phyloP scores from a whole-genome alignment of 2,888 invertebrate species.

The Melinaea menophilus region DNA sequence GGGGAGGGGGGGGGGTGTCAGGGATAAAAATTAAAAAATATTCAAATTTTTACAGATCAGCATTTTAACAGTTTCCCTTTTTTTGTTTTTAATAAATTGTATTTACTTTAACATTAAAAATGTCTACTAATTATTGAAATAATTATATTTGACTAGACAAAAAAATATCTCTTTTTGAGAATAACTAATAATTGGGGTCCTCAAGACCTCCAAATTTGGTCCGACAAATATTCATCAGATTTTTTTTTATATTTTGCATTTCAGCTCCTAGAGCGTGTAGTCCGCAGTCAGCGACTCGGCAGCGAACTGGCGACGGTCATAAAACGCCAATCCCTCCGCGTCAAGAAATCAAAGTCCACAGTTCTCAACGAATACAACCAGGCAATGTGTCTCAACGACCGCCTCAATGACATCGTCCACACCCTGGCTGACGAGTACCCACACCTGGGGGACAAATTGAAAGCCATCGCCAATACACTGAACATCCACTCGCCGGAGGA shows the following conservation, averaged over 20 bases:
- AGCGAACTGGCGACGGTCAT: slow-evolving; percentile 76
- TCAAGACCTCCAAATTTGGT: no score
- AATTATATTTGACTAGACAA: not conserved
- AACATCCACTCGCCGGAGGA: slow-evolving; percentile 55
- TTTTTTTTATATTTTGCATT: slow-evolving; percentile 18
- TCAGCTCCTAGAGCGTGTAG: slow-evolving; percentile 76
- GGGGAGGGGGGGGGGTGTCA: no score
- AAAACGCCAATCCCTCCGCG: slow-evolving; percentile 58
- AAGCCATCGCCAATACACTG: slow-evolving; percentile 69
- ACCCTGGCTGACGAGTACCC: slow-evolving; percentile 81
- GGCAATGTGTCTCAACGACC: slow-evolving; percentile 77
- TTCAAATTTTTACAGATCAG: no score
- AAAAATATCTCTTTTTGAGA: not conserved
- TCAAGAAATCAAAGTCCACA: slow-evolving; percentile 63
- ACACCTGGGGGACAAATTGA: slow-evolving; percentile 60
- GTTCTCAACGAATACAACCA: slow-evolving; percentile 77
- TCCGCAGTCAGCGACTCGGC: slow-evolving; percentile 84
- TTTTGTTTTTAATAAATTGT: no score
- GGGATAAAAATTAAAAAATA: no score
- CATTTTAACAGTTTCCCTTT: no score
- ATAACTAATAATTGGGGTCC: no score
- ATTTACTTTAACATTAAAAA: no score
- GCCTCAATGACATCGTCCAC: slow-evolving; percentile 77
- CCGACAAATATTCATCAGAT: no score
- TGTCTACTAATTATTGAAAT: not conserved